Evolutionary conservation across 2,888 invertebrate species (phyloP).

Genomic region (Drosophila prostipennis): DNA sequence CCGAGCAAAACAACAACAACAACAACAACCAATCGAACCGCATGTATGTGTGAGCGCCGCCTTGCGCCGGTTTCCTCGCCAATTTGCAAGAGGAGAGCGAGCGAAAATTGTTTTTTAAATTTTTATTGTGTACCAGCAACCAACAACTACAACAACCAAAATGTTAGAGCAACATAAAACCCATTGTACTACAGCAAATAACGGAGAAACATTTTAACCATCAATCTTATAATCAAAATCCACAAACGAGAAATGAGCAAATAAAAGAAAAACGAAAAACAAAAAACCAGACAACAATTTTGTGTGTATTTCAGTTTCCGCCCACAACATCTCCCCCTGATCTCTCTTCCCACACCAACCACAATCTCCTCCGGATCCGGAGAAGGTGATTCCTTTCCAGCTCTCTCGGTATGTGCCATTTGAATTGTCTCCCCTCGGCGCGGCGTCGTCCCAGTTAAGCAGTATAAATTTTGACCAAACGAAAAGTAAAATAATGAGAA

Average conservation of each 20-base stretch:
- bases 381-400: slow-evolving; percentile 60
- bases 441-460: slow-evolving; percentile 35
- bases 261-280: slow-evolving; percentile 72
- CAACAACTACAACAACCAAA: slow-evolving; percentile 44
- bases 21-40: slow-evolving; percentile 48
- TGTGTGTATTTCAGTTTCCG: slow-evolving; percentile 72
- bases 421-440: slow-evolving; percentile 76
- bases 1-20: slow-evolving; percentile 22
- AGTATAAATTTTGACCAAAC: slow-evolving; percentile 70
- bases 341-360: background rate
- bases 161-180: slow-evolving; percentile 42
- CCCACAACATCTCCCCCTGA: slow-evolving; percentile 6
- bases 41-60: slow-evolving; percentile 77
- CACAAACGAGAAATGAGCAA: slow-evolving; percentile 77
- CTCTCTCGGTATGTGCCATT: slow-evolving; percentile 64
- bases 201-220: slow-evolving; percentile 52
- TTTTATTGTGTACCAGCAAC: slow-evolving; percentile 65
- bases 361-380: slow-evolving; percentile 9
- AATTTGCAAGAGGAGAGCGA: slow-evolving; percentile 25
- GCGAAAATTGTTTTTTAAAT: slow-evolving; percentile 64
- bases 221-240: slow-evolving; percentile 76
- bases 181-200: slow-evolving; percentile 58
- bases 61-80: slow-evolving; percentile 61
- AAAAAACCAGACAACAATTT: slow-evolving; percentile 51
- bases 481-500: slow-evolving; percentile 25